These are phyloP conservation scores for Nomada lathburiana DNA, from an alignment of 2,888 invertebrate species.

Conservation along the genomic window DNA sequence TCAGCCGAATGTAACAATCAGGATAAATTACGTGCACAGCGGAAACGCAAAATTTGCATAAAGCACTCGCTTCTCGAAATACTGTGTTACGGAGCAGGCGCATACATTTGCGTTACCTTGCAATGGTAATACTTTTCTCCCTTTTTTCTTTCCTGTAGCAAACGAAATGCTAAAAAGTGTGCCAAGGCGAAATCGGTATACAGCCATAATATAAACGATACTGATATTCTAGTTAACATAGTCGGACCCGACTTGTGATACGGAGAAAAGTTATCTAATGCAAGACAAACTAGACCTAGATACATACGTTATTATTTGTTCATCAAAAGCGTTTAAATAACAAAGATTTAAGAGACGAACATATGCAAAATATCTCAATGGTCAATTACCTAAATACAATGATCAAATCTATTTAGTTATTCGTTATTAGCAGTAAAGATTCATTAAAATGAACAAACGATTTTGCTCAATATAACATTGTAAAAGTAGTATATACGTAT, in stretches of 20 bases:
- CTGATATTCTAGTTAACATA: slow-evolving; percentile 16
- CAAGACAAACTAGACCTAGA: background rate
- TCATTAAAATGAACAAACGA: no score
- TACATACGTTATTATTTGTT: background rate
- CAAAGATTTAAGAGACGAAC: background rate
- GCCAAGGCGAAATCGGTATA: slow-evolving; percentile 46
- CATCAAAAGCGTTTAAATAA: background rate
- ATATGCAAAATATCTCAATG: background rate
- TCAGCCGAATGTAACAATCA: slow-evolving; percentile 3
- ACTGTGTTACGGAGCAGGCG: slow-evolving; percentile 1
- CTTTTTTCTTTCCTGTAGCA: background rate
- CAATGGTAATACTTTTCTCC: slow-evolving; percentile 10
- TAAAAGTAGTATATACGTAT: no score
- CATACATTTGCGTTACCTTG: slow-evolving; percentile 22
- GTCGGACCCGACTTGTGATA: background rate
- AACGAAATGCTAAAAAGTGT: slow-evolving; percentile 41
- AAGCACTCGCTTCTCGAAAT: slow-evolving; percentile 26
- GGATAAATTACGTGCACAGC: slow-evolving; percentile 13
- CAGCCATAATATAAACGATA: background rate
- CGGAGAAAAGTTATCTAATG: background rate
- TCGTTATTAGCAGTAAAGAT: no score
- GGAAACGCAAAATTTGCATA: slow-evolving; percentile 35
- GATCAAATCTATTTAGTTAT: no score
- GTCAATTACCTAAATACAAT: no score
- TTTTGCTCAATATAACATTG: no score